These are phyloP conservation scores for Tenrec ecaudatus DNA, from an alignment of 2,113 vertebrate species.

Conservation along the genomic window DNA sequence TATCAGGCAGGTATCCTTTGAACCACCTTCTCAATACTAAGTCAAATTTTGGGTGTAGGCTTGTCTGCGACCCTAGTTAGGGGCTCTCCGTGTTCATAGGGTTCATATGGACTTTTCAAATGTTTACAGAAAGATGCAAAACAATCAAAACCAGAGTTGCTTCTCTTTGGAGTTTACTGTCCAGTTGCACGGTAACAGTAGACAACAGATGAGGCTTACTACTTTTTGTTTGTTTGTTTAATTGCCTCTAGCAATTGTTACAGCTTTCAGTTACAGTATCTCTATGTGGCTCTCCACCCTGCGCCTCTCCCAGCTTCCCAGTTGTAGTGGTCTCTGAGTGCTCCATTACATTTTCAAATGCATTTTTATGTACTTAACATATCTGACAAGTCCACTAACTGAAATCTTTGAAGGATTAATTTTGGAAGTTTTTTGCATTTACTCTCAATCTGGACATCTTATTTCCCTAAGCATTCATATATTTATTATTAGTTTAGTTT, in stretches of 20 bases:
- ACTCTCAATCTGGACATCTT: neutral
- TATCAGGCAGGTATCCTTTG: neutral
- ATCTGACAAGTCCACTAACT: neutral
- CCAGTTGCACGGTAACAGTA: neutral
- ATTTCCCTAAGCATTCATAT: neutral
- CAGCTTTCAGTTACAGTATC: slow-evolving; percentile 17
- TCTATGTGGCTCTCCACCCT: neutral
- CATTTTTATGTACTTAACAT: neutral
- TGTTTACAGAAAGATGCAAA: neutral
- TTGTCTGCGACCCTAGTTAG: neutral
- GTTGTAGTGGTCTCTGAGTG: neutral
- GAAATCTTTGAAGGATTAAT: neutral
- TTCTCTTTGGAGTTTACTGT: neutral
- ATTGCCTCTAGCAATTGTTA: neutral
- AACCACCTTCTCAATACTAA: neutral
- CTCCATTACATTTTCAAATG: neutral
- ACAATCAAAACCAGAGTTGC: neutral
- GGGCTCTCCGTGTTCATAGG: neutral
- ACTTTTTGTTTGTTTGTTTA: neutral
- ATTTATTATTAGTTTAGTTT: neutral
- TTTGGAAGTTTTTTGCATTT: neutral
- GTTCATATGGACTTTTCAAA: neutral
- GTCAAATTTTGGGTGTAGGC: neutral
- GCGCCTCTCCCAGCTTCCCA: neutral
- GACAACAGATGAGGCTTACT: neutral